Base-by-base conservation (phyloP, 2,888 invertebrate genomes). In the Cantharis nigra region DNA sequence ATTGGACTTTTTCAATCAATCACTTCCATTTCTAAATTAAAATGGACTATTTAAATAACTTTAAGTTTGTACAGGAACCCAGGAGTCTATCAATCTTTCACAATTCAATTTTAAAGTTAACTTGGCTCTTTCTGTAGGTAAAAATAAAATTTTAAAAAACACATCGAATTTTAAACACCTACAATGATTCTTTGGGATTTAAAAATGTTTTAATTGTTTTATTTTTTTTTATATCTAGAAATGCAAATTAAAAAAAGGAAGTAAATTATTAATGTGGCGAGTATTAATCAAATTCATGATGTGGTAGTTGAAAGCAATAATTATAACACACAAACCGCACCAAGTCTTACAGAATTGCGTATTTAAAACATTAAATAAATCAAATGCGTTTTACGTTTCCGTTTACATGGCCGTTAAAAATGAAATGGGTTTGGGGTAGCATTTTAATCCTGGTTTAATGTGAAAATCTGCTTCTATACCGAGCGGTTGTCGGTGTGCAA, bases 381-480 rank as follows among this genome's bases (percentile, higher is more conserved):
- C 79, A 79, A 78, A 71, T 70, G 73, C 62, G 73, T 78, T 78
- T 77, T 75, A 72, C 79, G 76, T 79, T 79, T 79, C 79, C 79
- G 79, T 79, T 79, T 79, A 79, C 78, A 75, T 26, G 75, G 76
- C 79, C 70, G 79, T 79, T 79, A 79, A 79, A 79, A 79, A 79
- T 79, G 78, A 76, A 79, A 73, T 72, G 78, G 78, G 75, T 78
- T 79, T 75, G 74, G 78, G 77, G 75, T 78, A 76, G 79, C 75
- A 79, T 79, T 79, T 79, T 79, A 79, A 79, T 79, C 79, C 79
- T 30, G 70, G 77, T 76, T 79, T 79, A 79, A 79, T 79, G 79
- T 77, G 79, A 77, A 71, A 79, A 79, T 78, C 79, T 79, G 75
- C 78, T 73, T 75, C 77, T 72, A 65, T 71, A 70, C 71, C 72